Conservation (phyloP, 2,888 invertebrate genomes). For the Dynastes hyllus region DNA sequence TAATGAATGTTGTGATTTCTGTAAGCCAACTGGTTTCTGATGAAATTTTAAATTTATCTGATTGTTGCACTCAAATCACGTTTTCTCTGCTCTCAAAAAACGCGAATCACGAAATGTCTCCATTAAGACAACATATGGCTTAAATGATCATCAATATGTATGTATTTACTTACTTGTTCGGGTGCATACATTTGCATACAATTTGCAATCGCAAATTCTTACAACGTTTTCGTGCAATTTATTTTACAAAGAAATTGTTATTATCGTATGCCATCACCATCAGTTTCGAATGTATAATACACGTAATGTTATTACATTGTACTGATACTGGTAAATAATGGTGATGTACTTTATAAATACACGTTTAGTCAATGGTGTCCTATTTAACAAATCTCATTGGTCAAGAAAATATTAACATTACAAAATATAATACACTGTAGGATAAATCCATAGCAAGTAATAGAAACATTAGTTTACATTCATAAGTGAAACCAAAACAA, state of each 20-base stretch:
- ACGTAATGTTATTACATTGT: too few relatives aligned
- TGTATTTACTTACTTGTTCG: slow-evolving; percentile 9
- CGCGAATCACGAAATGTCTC: slow-evolving; percentile 15
- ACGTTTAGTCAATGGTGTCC: too few relatives aligned
- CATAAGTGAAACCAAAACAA: too few relatives aligned
- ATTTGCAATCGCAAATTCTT: neutral
- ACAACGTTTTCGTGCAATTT: slow-evolving; percentile 8
- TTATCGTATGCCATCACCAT: neutral
- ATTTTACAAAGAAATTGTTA: neutral
- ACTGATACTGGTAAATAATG: too few relatives aligned
- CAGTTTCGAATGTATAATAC: neutral
- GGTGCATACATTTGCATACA: slow-evolving; percentile 4
- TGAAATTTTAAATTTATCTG: slow-evolving; percentile 10
- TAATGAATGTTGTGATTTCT: neutral
- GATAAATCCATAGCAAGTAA: too few relatives aligned
- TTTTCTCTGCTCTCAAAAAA: slow-evolving; percentile 13
- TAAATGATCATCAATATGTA: slow-evolving; percentile 19
- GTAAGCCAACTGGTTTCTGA: neutral
- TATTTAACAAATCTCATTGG: too few relatives aligned
- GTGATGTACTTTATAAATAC: too few relatives aligned
- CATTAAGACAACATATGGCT: slow-evolving; percentile 8
- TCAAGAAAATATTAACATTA: too few relatives aligned
- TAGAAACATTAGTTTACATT: too few relatives aligned
- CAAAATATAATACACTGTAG: too few relatives aligned
- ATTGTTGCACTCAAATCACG: slow-evolving; percentile 7